A percentile compares a stretch with the other conserved stretches of the same genome.
Conservation (phyloP, 2,797 vertebrate species). For the Peromyscus aztecus region DNA sequence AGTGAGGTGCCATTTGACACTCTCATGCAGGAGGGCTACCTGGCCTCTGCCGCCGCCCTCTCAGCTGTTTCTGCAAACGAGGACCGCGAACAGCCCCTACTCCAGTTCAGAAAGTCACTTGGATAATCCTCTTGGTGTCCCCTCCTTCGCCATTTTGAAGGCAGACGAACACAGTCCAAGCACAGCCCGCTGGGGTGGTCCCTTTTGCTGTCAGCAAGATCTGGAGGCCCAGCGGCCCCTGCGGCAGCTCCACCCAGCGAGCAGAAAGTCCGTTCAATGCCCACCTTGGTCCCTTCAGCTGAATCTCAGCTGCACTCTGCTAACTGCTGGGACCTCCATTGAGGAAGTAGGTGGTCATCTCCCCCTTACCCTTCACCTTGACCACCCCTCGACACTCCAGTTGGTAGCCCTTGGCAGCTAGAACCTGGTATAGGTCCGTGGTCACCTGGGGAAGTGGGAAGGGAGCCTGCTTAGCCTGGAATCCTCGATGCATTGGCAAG, state of each 20-base stretch:
- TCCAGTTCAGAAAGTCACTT: conserved; percentile 63
- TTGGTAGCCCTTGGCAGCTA: conserved; percentile 94
- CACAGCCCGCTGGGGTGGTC: conserved; percentile 55
- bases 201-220: conserved; percentile 44
- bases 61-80: conserved; percentile 11
- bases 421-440: conserved; percentile 95
- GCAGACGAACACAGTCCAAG: conserved; percentile 1
- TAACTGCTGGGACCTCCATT: conserved; percentile 95
- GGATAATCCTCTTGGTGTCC: conserved; percentile 68
- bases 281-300: conserved; percentile 80
- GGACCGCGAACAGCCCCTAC: conserved; percentile 9
- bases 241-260: conserved; percentile 52
- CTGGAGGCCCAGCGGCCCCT: conserved; percentile 22
- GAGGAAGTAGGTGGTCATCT: conserved; percentile 98
- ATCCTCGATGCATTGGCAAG: conserved; percentile 39
- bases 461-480: conserved; percentile 5
- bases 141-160: conserved; percentile 59
- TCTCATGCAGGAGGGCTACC: background rate
- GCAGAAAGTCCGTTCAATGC: conserved; percentile 71
- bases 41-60: background rate
- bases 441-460: conserved; percentile 91
- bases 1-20: conserved; percentile 60
- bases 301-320: conserved; percentile 85
- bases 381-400: conserved; percentile 95
- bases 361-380: conserved; percentile 98